Evolutionary conservation across 1,140 invertebrate genomes (phyloP).

Genomic region (Daktulosphaira vitifoliae): DNA sequence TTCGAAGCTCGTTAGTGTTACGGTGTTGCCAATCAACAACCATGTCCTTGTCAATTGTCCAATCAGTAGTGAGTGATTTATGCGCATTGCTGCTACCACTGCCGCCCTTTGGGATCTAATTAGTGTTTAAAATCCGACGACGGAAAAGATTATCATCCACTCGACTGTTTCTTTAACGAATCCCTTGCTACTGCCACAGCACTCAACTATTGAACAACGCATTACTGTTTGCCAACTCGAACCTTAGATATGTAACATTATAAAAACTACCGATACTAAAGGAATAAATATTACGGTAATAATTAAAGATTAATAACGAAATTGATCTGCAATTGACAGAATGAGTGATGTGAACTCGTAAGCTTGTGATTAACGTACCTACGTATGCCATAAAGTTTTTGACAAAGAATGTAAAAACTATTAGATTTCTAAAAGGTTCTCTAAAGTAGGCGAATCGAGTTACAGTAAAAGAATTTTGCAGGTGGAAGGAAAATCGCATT

Average conservation of each 20-base stretch:
- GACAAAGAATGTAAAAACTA: no score
- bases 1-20: not conserved
- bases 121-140: slow-evolving; percentile 27
- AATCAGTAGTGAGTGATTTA: slow-evolving; percentile 30
- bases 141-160: slow-evolving; percentile 9
- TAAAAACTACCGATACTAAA: no score
- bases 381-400: no score
- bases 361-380: no score
- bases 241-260: no score
- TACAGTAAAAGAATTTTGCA: slow-evolving; percentile 10
- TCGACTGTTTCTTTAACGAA: slow-evolving; percentile 26
- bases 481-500: slow-evolving; percentile 29
- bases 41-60: slow-evolving; percentile 26
- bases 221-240: no score
- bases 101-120: slow-evolving; percentile 32
- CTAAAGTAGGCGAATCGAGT: slow-evolving; percentile 7
- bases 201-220: no score
- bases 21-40: slow-evolving; percentile 27
- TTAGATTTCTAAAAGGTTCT: slow-evolving; percentile 31
- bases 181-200: not conserved
- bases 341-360: no score
- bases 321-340: no score
- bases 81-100: slow-evolving; percentile 6
- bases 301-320: no score
- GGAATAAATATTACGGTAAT: no score